Evolutionary conservation across 2,113 vertebrate species (phyloP).

Genomic region (Chaetura pelagica): DNA sequence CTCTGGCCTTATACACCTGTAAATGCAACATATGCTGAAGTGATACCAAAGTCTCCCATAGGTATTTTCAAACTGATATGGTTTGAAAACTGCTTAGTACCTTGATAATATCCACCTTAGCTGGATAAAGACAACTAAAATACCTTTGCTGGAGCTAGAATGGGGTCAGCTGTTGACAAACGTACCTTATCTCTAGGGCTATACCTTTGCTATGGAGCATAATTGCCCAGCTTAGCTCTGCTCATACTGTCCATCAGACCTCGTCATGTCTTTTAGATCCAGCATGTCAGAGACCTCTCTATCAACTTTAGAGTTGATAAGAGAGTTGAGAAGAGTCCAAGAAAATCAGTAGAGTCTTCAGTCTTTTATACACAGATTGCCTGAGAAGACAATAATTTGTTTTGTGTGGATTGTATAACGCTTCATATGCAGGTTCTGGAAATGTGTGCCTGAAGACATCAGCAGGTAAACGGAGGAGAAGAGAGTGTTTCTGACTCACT

Average conservation of each 20-base stretch:
- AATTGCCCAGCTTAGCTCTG: neutral
- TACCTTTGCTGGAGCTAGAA: neutral
- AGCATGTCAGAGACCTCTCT: neutral
- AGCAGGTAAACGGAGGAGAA: neutral
- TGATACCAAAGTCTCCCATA: neutral
- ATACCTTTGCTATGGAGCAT: accelerated
- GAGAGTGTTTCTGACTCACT: neutral
- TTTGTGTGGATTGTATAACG: neutral
- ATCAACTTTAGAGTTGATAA: neutral
- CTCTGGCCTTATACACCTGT: accelerated
- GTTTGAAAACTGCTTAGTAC: neutral
- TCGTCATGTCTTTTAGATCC: neutral
- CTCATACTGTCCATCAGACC: accelerated
- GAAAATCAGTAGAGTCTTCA: neutral
- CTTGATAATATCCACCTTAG: neutral
- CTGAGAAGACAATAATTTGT: neutral
- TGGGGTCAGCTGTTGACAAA: neutral
- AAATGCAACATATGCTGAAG: neutral
- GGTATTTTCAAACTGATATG: neutral
- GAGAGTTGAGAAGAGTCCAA: neutral
- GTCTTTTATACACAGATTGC: neutral
- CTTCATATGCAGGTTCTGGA: neutral
- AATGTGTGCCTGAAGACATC: neutral
- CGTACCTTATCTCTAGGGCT: neutral
- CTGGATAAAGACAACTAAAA: neutral